Evolutionary conservation across 1,140 invertebrate species (phyloP), one percentile per base, ranked within the genome.

Genomic region (Trachymyrmex cornetzi): DNA sequence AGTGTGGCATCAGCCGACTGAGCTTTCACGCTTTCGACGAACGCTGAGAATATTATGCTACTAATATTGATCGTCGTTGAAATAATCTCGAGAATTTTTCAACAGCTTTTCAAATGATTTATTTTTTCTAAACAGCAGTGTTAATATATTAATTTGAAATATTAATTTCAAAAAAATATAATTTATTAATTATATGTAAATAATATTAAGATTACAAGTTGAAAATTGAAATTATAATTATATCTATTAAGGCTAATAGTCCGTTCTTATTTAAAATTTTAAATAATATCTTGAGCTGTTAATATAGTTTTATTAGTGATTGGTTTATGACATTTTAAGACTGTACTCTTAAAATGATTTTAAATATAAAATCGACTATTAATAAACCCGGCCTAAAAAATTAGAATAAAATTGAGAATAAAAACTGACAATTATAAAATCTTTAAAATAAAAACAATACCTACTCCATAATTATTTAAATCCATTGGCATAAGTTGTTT

Each of bases 1-100:
- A 91, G 75, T 69, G 63, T 90, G 85, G 85, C 85, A 87, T 27
- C 63, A 30, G 19, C 22, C 27, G 27, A 22, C 50, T 14, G 19
- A 59, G 14, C 24, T 48, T 74, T 48, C 22, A 82, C n/a, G 59
- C 53, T 50, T 34, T 24, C 67, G 50, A 71, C 34, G 44, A 57
- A 81, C 53, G n/a, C 4, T 34, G 38, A 27, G 19, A 82, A 61
- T 71, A 19, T 12, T 82, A 61, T n/a, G 57, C 11, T 50, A 48
- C 27, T 30, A 12, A 30, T 22, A n/a, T 9, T 27, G 3, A 16
- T 38, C 24, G 12, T 61, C 22, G 7, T 11, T 81, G 16, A 82
- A 16, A 72, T 74, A 30, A 59, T 30, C 34, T 61, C 14, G 30
- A 24, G 6, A 30, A 11, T 81, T 30, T 14, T 59, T 7, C 3